Evolutionary conservation across 2,888 invertebrate genomes (phyloP).

Genomic region (Drosophila prostipennis): DNA sequence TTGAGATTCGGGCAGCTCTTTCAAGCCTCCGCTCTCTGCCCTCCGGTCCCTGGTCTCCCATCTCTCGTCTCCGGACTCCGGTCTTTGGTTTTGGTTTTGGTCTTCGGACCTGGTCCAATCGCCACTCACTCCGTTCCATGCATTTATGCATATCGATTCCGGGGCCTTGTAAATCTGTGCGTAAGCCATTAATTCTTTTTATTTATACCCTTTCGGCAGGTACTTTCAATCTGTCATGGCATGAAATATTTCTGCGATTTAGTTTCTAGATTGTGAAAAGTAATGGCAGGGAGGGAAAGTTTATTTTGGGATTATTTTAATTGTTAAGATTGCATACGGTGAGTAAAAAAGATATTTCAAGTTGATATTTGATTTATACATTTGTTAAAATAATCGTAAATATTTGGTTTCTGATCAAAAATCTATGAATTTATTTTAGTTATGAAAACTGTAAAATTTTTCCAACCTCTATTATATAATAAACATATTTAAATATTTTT

Average conservation of each 20-base stretch:
- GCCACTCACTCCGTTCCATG: slow-evolving; percentile 21
- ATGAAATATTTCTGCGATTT: slow-evolving; percentile 16
- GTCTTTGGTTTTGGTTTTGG: slow-evolving; percentile 5
- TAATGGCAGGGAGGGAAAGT: neutral
- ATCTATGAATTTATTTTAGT: too few species aligned
- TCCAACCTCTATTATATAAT: too few species aligned
- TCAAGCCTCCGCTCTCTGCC: slow-evolving; percentile 63
- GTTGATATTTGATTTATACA: too few species aligned
- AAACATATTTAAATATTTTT: too few species aligned
- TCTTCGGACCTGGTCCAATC: slow-evolving; percentile 10
- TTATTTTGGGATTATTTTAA: neutral
- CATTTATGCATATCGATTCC: slow-evolving; percentile 76
- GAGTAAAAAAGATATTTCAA: too few species aligned
- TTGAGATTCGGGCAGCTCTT: slow-evolving; percentile 33
- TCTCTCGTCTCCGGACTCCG: slow-evolving; percentile 64
- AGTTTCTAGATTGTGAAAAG: slow-evolving; percentile 1
- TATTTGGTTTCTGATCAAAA: too few species aligned
- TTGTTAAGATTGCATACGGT: neutral
- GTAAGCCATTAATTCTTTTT: slow-evolving; percentile 75
- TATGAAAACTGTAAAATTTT: too few species aligned
- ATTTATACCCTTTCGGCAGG: slow-evolving; percentile 33
- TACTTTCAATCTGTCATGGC: slow-evolving; percentile 21
- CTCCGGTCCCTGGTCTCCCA: neutral
- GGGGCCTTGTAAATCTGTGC: slow-evolving; percentile 77
- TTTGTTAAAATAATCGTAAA: too few species aligned